Base-by-base conservation (phyloP, 1,140 invertebrate species). In the Chironomus tepperi region DNA sequence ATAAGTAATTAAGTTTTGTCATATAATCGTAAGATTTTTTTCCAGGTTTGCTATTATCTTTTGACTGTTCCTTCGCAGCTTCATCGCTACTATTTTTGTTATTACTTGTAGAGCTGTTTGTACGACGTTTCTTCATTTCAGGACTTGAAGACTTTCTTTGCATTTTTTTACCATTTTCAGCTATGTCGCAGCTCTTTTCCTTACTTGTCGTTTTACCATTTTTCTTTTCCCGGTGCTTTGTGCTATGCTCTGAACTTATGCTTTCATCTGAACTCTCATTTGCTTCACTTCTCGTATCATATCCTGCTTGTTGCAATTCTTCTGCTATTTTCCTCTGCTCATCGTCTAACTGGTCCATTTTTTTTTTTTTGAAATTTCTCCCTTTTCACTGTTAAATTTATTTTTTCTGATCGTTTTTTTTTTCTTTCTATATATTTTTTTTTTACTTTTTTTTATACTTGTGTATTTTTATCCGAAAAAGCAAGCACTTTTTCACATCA, bases 1-100 rank as follows among this genome's bases (percentile, higher is more conserved):
- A 98, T 73, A 98, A 86, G 82, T 98, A 98, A 84, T 96, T 97
- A 73, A 98, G 83, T 84, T 96, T 93, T 9, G 93, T 93, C 79
- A 90, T 85, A 80, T 95, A 95, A 84, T 95, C 93, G 79, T 93
- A 92, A 24, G 88, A 83, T 47, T 79, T 79, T 16, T 76, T 83
- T 18, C 79, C 77, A 16, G 77, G 82, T n/a, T 67, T 74, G 5
- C 42, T 73, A 81, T 67, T 78, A 18, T 70, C 65, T 21, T 19
- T 70, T 70, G 19, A 21, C 16, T 70, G 15, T 19, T 70, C 18
- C 2, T 15, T 70, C n/a, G n/a, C 65, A 70, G 16, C 65, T 70
- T 70, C 65, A 70, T 70, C 65, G 1, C 19, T 21, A 10, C 19
- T 21, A 70, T 18, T 19, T 10, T 70, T 70, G 18, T 70, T 70